Conservation (phyloP, 2,888 invertebrate genomes). For the Pteria penguin region DNA sequence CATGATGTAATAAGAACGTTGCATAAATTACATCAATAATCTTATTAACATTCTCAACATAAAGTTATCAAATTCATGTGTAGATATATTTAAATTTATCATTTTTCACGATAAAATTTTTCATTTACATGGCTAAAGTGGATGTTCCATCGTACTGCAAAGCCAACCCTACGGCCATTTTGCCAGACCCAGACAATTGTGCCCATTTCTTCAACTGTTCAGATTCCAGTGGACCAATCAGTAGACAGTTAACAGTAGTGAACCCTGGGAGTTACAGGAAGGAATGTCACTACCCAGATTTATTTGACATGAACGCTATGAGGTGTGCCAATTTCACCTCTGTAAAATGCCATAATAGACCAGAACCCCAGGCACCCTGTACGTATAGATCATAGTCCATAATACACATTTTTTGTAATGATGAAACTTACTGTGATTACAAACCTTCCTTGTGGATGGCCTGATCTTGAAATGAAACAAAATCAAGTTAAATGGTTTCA, state of each 20-base stretch:
- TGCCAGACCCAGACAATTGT: slow-evolving; percentile 46
- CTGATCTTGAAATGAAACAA: no score
- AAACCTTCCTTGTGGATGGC: no score
- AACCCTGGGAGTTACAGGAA: slow-evolving; percentile 37
- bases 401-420: no score
- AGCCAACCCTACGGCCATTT: slow-evolving; percentile 43
- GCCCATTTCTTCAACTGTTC: slow-evolving; percentile 57
- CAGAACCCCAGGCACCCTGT: slow-evolving; percentile 50
- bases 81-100: background rate
- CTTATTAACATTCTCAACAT: no score
- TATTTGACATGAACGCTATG: slow-evolving; percentile 49
- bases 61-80: background rate
- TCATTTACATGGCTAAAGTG: slow-evolving; percentile 26
- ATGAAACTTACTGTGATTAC: no score
- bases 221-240: background rate
- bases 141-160: slow-evolving; percentile 52
- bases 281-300: slow-evolving; percentile 56
- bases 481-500: no score
- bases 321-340: slow-evolving; percentile 46
- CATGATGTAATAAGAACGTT: no score
- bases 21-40: no score
- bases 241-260: background rate
- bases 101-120: background rate
- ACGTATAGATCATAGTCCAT: no score
- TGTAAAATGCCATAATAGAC: slow-evolving; percentile 42